phyloP scores from a whole-genome alignment of 2,113 vertebrate species.

The Callipepla californica region DNA sequence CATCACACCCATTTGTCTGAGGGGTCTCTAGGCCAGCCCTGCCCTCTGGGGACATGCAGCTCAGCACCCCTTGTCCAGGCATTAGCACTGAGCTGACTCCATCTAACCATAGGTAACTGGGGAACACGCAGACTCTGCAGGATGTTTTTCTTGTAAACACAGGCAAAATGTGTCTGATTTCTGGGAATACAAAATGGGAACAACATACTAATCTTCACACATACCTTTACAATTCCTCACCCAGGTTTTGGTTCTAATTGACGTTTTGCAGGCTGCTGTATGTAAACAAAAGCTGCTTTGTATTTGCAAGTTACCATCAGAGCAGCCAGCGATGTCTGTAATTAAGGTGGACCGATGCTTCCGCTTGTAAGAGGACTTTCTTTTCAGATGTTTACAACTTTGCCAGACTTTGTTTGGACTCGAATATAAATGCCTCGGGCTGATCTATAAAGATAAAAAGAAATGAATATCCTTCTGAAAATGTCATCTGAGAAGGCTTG shows the following conservation, averaged over 20 bases:
- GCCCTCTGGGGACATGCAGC: not conserved
- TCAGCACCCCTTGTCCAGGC: not conserved
- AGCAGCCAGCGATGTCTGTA: not conserved
- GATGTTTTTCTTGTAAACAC: not conserved
- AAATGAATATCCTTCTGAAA: constrained; percentile 22
- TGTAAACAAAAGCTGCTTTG: not conserved
- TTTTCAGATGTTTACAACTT: constrained; percentile 44
- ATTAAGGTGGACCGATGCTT: not conserved
- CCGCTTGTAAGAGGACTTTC: not conserved
- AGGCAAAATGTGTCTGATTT: not conserved
- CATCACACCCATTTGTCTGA: not conserved
- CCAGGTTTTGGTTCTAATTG: not conserved
- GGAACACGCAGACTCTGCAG: not conserved
- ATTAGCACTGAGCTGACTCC: not conserved
- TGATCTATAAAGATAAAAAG: constrained; percentile 38
- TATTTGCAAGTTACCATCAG: not conserved
- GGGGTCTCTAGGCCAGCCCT: not conserved
- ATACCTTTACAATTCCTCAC: not conserved
- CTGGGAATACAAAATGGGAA: not conserved
- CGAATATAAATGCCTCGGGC: constrained; percentile 19
- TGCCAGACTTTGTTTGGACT: constrained; percentile 35
- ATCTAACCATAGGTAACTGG: not conserved
- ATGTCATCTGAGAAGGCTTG: constrained; percentile 25
- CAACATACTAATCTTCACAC: not conserved
- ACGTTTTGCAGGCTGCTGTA: not conserved